A percentile compares a stretch with the other conserved stretches of the same genome.
These are phyloP conservation scores for Therioaphis trifolii DNA, from an alignment of 2,888 invertebrate genomes.

Conservation along the genomic window DNA sequence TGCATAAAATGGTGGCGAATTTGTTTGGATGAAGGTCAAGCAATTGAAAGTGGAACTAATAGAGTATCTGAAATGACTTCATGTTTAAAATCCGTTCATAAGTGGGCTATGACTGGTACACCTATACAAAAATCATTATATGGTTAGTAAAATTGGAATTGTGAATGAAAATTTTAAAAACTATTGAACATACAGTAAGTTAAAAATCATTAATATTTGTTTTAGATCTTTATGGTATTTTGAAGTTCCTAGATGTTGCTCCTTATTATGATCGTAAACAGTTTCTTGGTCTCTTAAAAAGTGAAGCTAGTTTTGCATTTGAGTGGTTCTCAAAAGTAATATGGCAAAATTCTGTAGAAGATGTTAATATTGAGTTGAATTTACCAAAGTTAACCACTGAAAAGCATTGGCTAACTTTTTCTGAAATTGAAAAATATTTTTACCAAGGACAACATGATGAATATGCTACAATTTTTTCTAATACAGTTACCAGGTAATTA, in stretches of 20 bases:
- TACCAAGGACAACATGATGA: conserved; percentile 75
- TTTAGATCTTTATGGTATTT: conserved; percentile 72
- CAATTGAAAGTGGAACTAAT: conserved; percentile 75
- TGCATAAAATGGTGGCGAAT: conserved; percentile 82
- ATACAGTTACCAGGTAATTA: conserved; percentile 66
- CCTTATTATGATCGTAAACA: conserved; percentile 71
- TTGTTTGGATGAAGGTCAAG: conserved; percentile 84
- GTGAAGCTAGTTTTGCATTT: conserved; percentile 70
- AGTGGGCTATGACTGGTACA: conserved; percentile 84
- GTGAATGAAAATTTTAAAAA: too few relatives aligned
- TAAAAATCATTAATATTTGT: conserved; percentile 28
- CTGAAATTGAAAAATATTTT: conserved; percentile 80
- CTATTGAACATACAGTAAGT: too few relatives aligned
- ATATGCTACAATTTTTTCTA: conserved; percentile 71
- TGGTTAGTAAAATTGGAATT: conserved; percentile 69
- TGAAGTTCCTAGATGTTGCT: conserved; percentile 74
- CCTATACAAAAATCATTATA: conserved; percentile 74
- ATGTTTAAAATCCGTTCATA: conserved; percentile 73
- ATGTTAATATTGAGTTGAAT: conserved; percentile 76
- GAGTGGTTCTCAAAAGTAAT: conserved; percentile 72
- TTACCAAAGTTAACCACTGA: conserved; percentile 75
- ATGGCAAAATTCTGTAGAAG: conserved; percentile 79
- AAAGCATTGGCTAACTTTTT: conserved; percentile 75
- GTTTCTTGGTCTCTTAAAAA: conserved; percentile 71
- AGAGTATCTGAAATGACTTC: conserved; percentile 76